Evolutionary conservation across 2,113 vertebrate genomes (phyloP).

Genomic region (Toxotes jaculatrix): DNA sequence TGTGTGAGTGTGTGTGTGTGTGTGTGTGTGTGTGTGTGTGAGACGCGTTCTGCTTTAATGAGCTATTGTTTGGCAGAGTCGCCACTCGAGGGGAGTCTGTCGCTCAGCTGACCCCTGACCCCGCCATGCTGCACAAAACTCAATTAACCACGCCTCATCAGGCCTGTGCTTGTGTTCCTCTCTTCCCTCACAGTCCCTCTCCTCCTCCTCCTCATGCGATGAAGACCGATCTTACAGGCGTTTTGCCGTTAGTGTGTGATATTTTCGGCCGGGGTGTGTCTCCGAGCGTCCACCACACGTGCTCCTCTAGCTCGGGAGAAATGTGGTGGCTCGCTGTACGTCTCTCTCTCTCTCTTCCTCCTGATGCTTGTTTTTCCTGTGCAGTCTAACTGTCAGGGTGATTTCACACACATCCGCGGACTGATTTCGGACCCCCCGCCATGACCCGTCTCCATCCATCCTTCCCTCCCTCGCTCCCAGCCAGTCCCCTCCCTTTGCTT

Average conservation of each 20-base stretch:
- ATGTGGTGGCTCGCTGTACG: background rate
- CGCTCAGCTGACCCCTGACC: constrained; percentile 73
- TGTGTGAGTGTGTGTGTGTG: constrained; percentile 12
- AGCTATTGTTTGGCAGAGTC: constrained; percentile 74
- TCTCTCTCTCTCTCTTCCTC: background rate
- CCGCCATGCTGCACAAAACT: constrained; percentile 69
- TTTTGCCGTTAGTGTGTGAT: constrained; percentile 7
- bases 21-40: constrained; percentile 42
- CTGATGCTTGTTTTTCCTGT: constrained; percentile 13
- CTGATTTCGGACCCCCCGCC: constrained; percentile 57
- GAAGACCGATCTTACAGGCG: background rate
- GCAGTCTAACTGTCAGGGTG: constrained; percentile 47
- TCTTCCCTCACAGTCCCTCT: background rate
- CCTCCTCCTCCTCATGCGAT: constrained; percentile 9
- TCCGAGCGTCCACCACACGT: background rate
- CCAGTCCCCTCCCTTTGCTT: constrained; percentile 24
- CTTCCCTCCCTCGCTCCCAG: constrained; percentile 19
- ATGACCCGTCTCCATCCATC: constrained; percentile 38
- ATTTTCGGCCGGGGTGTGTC: background rate
- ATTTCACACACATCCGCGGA: constrained; percentile 59
- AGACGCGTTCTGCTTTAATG: constrained; percentile 77
- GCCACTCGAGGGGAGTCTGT: constrained; percentile 70
- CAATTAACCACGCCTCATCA: constrained; percentile 65
- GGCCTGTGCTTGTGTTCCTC: constrained; percentile 8
- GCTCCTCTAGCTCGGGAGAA: background rate